Evolutionary conservation across 2,797 vertebrate species (phyloP).

Genomic region (Chromobotia macracanthus): DNA sequence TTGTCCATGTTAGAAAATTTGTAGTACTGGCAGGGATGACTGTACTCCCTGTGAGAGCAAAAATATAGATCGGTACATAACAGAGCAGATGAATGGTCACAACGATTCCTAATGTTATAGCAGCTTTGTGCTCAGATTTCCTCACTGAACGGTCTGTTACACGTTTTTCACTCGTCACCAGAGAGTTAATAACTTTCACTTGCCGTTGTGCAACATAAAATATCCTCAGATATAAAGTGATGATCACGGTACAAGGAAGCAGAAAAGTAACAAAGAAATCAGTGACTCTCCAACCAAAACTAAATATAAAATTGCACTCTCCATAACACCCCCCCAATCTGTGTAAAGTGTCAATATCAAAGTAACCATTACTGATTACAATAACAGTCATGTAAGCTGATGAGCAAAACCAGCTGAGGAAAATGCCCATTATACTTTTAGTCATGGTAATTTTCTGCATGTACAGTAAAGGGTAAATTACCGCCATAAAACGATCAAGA

Average conservation of each 20-base stretch:
- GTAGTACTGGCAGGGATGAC: background rate
- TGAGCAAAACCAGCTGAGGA: constrained; percentile 6
- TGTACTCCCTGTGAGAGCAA: background rate
- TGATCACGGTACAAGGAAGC: background rate
- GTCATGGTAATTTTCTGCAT: constrained; percentile 11
- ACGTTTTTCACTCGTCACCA: too few relatives aligned
- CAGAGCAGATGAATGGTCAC: constrained; percentile 14
- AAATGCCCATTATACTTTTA: background rate
- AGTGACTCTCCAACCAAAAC: background rate
- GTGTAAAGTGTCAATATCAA: background rate
- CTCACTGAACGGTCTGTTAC: too few relatives aligned
- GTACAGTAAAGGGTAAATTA: constrained; percentile 61
- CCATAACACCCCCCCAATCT: background rate
- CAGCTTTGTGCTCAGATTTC: constrained; percentile 32
- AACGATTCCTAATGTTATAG: constrained; percentile 31
- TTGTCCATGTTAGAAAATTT: background rate
- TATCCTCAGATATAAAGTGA: background rate
- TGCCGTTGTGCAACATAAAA: background rate
- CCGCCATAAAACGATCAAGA: constrained; percentile 18
- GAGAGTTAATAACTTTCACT: too few relatives aligned
- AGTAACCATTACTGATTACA: background rate
- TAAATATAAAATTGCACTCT: background rate
- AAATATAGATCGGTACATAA: background rate
- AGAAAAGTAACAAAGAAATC: background rate
- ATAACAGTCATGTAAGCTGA: background rate